Percentiles rank a stretch among this genome's conserved stretches.
Conservation (phyloP, 23 tunicate genomes). For the Ciona savignyi region DNA sequence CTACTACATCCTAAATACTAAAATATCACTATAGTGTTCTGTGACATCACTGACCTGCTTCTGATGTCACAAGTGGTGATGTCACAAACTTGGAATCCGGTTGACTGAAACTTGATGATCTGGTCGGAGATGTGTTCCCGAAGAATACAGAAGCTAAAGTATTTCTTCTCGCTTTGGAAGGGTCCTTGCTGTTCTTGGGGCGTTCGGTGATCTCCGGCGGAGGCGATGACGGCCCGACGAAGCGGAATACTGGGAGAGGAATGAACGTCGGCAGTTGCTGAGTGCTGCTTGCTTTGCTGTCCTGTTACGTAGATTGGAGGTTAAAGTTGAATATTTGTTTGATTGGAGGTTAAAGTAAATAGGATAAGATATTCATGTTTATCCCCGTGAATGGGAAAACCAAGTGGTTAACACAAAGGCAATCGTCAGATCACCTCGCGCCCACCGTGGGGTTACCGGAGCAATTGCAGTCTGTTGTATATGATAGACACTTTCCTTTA, state of each 20-base stretch:
- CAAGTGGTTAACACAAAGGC: no score
- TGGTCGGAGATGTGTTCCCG: not conserved
- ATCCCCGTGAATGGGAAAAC: no score
- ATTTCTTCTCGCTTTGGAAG: not conserved
- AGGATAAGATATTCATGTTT: no score
- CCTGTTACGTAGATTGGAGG: no score
- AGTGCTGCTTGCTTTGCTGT: not conserved
- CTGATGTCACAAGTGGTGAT: not conserved
- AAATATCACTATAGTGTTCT: no score
- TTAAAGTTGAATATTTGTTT: no score
- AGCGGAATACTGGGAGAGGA: constrained; percentile 26
- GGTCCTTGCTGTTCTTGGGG: not conserved
- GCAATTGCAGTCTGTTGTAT: no score
- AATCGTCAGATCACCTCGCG: no score
- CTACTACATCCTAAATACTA: no score
- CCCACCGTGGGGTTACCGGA: no score
- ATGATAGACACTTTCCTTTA: no score
- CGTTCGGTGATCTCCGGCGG: not conserved
- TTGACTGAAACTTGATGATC: not conserved
- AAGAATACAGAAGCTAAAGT: constrained; percentile 14
- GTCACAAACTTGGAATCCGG: not conserved
- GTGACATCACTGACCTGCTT: not conserved
- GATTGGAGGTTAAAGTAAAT: no score
- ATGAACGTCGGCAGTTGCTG: constrained; percentile 19
- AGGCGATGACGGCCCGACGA: constrained; percentile 3